Evolutionary conservation across 64 coral and sea anemone genomes (phyloP).

Genomic region (Anthopleura sola): DNA sequence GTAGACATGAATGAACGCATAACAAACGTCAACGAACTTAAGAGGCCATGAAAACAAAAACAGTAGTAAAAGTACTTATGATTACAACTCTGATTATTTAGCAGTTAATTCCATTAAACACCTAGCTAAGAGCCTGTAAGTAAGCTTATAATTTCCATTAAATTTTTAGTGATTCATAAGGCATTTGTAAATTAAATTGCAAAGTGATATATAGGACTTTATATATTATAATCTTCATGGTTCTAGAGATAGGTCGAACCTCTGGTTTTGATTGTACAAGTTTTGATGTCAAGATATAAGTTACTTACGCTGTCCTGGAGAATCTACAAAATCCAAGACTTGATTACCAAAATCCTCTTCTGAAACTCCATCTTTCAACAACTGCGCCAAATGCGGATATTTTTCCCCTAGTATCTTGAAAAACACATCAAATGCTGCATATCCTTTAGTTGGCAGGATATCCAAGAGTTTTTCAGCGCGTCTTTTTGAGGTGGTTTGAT

Average conservation of each 20-base stretch:
- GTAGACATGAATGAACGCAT: too few species aligned
- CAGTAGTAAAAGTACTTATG: too few species aligned
- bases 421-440: conserved; percentile 71
- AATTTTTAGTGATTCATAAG: too few species aligned
- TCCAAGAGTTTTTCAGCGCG: conserved; percentile 78
- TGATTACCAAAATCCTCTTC: conserved; percentile 21
- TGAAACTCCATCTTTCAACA: conserved; percentile 52
- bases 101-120: too few species aligned
- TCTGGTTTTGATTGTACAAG: background rate
- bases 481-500: conserved; percentile 46
- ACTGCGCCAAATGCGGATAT: conserved; percentile 77
- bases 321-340: conserved; percentile 62
- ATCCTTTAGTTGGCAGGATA: conserved; percentile 82
- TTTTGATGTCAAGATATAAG: background rate
- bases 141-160: too few species aligned
- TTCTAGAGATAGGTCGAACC: background rate
- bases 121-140: too few species aligned
- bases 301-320: conserved; percentile 70
- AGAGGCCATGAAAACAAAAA: too few species aligned
- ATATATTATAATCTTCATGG: background rate
- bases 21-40: too few species aligned
- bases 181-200: too few species aligned
- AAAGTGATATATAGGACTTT: too few species aligned
- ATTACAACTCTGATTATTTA: too few species aligned
- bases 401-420: conserved; percentile 69